Evolutionary conservation across 92 coral and sea anemone species (phyloP), one percentile per base, ranked within the genome.

Genomic region (Siderastrea radians): DNA sequence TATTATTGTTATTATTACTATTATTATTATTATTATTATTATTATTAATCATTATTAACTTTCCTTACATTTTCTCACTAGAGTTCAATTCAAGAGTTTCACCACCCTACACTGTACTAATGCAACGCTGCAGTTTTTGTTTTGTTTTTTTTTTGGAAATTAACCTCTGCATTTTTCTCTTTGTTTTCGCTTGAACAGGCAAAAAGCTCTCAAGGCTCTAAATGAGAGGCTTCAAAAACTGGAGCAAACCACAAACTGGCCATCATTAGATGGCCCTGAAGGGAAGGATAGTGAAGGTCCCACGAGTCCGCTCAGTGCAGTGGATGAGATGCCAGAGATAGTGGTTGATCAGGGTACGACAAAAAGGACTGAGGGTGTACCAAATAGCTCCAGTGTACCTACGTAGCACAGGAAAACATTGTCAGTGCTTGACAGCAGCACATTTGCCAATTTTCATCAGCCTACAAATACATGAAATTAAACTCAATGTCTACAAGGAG

Each of bases 171-270:
- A 49, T 38, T 47, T 48, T 53, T 67, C 49, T 49, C 12, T 73
- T 61, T 48, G 2, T 77, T 44, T 83, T 73, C 44, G 58, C 10
- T 57, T 73, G 17, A 4, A 62, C 77, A 98, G 99, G 67, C 99
- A 98, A 94, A 95, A 93, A 84, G 99, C 99, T 16, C 88, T 98
- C 55, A 98, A 95, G 75, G 99, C 99, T 12, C 84, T 98, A 48
- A 96, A 98, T 85, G 99, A 98, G 86, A 87, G 99, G 72, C 90
- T 98, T 78, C 96, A 96, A 75, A 98, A 98, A 79, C 93, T 98
- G 61, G 99, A 98, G 47, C 96, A 95, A 71, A 86, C 96, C 16
- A 86, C 98, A 1, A 95, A 92, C 80, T 98, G 99, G 99, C 99
- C 99, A 2, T 86, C 96, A 49, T 19, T 98, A 79, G 99, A 98